A percentile compares a stretch with the other conserved stretches of the same genome.
Evolutionary conservation across 2,888 invertebrate species (phyloP).

Genomic region (Epinotia bilunana): DNA sequence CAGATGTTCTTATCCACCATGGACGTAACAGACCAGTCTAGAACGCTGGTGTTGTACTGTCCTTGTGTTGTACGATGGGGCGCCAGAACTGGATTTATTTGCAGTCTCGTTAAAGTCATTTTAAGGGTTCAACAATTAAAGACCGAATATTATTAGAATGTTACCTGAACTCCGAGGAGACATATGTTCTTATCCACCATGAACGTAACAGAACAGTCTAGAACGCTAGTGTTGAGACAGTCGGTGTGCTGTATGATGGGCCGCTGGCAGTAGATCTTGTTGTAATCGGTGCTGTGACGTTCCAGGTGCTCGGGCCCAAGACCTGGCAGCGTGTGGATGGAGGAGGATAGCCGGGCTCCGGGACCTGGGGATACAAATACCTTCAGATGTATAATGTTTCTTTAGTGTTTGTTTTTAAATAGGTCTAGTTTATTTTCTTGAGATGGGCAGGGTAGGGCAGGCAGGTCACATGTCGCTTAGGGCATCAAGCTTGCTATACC

Average conservation of each 20-base stretch:
- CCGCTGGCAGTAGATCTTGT: conserved; percentile 88
- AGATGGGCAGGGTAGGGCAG: too few relatives aligned
- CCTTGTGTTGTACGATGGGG: conserved; percentile 87
- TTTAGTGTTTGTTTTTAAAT: background rate
- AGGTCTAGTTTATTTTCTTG: too few relatives aligned
- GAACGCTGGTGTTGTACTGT: conserved; percentile 89
- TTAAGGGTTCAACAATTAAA: conserved; percentile 50
- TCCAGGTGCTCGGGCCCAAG: conserved; percentile 57
- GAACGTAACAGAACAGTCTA: conserved; percentile 92
- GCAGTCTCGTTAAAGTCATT: too few relatives aligned
- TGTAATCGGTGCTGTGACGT: conserved; percentile 66
- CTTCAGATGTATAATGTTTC: background rate
- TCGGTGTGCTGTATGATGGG: conserved; percentile 88
- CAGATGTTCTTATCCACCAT: conserved; percentile 91
- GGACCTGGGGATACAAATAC: conserved; percentile 18
- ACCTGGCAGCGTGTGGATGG: conserved; percentile 45
- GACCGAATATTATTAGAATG: background rate
- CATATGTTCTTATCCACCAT: conserved; percentile 92
- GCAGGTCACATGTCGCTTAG: too few relatives aligned
- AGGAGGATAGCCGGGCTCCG: conserved; percentile 55
- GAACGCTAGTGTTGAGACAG: conserved; percentile 89
- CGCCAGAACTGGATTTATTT: conserved; percentile 85
- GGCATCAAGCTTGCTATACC: too few relatives aligned
- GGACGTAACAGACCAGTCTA: conserved; percentile 92
- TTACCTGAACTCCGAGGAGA: conserved; percentile 88